Conservation (phyloP, 2,113 vertebrate genomes). For the Cryptotis parvus region DNA sequence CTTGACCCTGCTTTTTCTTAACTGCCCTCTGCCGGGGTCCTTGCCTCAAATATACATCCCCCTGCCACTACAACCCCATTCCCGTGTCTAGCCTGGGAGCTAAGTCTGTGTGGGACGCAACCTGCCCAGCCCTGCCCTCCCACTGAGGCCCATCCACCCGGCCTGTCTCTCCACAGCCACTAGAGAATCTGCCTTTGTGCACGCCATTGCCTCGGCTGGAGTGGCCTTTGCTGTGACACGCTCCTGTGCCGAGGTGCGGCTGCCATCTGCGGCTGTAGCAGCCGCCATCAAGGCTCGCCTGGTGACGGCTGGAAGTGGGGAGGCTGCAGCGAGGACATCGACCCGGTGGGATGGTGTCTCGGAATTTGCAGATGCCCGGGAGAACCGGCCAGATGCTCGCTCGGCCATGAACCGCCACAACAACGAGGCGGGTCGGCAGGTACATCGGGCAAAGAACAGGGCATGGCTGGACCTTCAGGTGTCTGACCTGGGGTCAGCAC, state of each 20-base stretch:
- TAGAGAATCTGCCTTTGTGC: slow-evolving; percentile 96
- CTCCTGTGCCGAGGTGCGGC: slow-evolving; percentile 94
- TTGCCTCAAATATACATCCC: too few relatives aligned
- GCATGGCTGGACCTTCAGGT: not conserved
- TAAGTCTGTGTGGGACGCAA: not conserved
- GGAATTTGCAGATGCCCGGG: slow-evolving; percentile 96
- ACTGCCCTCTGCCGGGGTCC: too few relatives aligned
- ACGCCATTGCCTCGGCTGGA: slow-evolving; percentile 96
- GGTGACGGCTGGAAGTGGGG: slow-evolving; percentile 99
- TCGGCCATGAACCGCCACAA: slow-evolving; percentile 99
- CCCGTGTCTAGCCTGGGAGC: not conserved
- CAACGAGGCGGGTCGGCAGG: slow-evolving; percentile 97
- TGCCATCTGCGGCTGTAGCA: slow-evolving; percentile 96
- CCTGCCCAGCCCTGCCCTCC: too few relatives aligned
- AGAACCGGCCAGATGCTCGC: slow-evolving; percentile 96
- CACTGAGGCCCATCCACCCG: not conserved
- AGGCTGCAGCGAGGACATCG: slow-evolving; percentile 97
- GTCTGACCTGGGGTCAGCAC: too few relatives aligned
- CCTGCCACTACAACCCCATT: too few relatives aligned
- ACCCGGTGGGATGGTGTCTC: slow-evolving; percentile 97
- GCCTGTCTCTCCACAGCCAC: slow-evolving; percentile 90
- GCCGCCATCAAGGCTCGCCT: slow-evolving; percentile 93
- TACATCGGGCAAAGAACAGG: slow-evolving; percentile 77
- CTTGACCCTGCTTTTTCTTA: too few relatives aligned
- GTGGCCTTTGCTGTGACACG: slow-evolving; percentile 97